Evolutionary conservation across 2,113 vertebrate species (phyloP), one percentile per base, ranked within the genome.

Genomic region (Apeltes quadracus): DNA sequence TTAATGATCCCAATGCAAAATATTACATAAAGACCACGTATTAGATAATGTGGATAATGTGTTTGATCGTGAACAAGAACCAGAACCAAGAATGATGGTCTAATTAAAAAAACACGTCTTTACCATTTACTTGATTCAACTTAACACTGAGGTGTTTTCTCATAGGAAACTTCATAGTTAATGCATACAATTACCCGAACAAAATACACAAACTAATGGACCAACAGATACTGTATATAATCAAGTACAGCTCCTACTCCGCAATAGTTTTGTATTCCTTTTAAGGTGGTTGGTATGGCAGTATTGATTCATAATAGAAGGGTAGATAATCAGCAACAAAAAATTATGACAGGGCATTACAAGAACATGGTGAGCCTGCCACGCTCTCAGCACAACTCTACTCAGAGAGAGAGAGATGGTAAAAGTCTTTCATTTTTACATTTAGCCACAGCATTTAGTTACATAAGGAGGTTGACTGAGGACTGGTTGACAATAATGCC

Each of bases 301-400:
- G n/a, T 8, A 44, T 20, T 64, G 67, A 39, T 38, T 22, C n/a
- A 27, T 4, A 32, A 5, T 14, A 62, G 29, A 27, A 46, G 20
- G 27, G 36, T 5, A 38, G 15, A 67, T 54, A 69, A 61, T 29
- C 48, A 61, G 63, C 38, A 70, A 36, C 22, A 55, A 69, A 62
- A 63, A 69, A n/a, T 55, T 5, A 71, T 55, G 14, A 76, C 13
- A 57, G 36, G 70, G 18, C 22, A 48, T 62, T 54, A 36, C 20
- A 67, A 44, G 72, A 74, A 61, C n/a, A 75, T 0, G 23, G 9
- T 15, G 74, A 79, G 69, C 46, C 61, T 69, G 76, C 76, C 58
- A 80, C 70, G 32, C 58, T 67, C 22, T 16, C 1, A 50, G 22
- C 54, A 25, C 55, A 54, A 6, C 22, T 51, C 58, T 13, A 5